Evolutionary conservation across 2,797 vertebrate species (phyloP).

Genomic region (Ptychobarbus kaznakovi): DNA sequence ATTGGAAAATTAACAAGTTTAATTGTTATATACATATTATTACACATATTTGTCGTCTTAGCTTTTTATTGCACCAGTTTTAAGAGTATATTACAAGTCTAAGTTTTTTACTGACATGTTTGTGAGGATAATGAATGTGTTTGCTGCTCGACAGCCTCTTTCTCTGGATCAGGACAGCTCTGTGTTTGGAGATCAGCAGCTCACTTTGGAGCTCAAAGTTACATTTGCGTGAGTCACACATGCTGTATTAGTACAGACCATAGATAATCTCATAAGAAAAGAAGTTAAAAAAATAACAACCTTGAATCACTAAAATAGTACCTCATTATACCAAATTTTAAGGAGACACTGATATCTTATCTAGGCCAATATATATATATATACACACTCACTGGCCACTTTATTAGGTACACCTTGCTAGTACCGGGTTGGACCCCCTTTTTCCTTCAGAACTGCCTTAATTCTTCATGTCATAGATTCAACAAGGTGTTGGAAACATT

Average conservation of each 20-base stretch:
- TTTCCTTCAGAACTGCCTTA: no score
- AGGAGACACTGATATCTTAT: not conserved
- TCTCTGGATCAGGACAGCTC: conserved; percentile 85
- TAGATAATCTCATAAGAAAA: not conserved
- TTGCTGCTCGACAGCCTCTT: conserved; percentile 73
- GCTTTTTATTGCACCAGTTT: not conserved
- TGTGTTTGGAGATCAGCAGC: conserved; percentile 82
- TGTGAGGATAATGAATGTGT: not conserved
- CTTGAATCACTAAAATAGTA: not conserved
- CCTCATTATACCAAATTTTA: not conserved
- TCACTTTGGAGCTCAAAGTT: conserved; percentile 83
- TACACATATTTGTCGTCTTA: not conserved
- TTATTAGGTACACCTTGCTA: no score
- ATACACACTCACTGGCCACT: no score
- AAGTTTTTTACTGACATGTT: accelerated
- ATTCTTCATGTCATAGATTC: no score
- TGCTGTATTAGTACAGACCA: not conserved
- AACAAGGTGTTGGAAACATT: no score
- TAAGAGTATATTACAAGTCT: not conserved
- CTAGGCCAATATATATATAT: not conserved
- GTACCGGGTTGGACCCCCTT: no score
- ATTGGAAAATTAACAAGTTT: not conserved
- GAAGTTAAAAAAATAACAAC: not conserved
- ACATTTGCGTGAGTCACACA: conserved; percentile 81
- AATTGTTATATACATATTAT: not conserved